These are phyloP conservation scores for Pavo muticus DNA, from an alignment of 2,113 vertebrate genomes.

Conservation along the genomic window DNA sequence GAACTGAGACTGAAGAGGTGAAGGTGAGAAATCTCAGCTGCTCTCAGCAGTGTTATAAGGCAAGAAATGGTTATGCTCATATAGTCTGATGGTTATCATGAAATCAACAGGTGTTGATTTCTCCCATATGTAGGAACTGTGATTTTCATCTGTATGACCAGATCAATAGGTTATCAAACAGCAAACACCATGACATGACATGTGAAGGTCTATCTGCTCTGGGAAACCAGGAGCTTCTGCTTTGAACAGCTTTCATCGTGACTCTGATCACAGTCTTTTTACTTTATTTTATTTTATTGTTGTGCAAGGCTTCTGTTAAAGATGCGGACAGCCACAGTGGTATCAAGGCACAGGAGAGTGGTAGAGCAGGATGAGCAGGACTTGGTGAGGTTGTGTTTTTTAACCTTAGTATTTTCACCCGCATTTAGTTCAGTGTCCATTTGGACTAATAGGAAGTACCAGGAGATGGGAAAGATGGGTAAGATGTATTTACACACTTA, in stretches of 20 bases:
- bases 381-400: background rate
- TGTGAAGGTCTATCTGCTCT: background rate
- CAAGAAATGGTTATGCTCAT: background rate
- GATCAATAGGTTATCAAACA: background rate
- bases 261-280: background rate
- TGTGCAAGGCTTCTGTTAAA: background rate
- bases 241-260: background rate
- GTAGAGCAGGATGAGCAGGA: background rate
- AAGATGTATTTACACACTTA: background rate
- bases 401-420: background rate
- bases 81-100: background rate
- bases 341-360: background rate
- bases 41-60: background rate
- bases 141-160: background rate
- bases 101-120: background rate
- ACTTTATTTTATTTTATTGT: background rate
- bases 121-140: background rate
- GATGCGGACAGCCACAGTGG: background rate
- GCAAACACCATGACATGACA: background rate
- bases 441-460: background rate
- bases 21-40: conserved; percentile 22
- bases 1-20: background rate
- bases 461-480: background rate
- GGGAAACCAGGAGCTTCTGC: background rate
- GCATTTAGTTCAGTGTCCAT: background rate